phyloP scores from a whole-genome alignment of 2,113 vertebrate species.

The Xiphophorus hellerii region DNA sequence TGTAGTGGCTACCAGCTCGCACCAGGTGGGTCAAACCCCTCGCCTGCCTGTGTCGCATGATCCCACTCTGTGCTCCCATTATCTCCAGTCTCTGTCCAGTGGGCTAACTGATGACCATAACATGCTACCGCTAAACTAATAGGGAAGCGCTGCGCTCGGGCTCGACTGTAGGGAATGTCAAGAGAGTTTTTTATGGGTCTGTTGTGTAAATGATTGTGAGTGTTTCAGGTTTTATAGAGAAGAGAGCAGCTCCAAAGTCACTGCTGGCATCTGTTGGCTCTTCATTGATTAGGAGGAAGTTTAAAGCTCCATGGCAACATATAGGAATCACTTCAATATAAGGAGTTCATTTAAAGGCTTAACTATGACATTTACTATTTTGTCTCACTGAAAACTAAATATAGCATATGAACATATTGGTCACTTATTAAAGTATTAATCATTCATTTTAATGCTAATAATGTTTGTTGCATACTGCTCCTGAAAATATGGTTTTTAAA shows the following conservation, averaged over 20 bases:
- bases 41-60: constrained; percentile 61
- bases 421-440: too few relatives aligned
- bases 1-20: constrained; percentile 74
- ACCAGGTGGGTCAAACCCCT: constrained; percentile 68
- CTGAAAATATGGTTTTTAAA: too few relatives aligned
- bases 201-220: constrained; percentile 63
- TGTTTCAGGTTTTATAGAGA: constrained; percentile 55
- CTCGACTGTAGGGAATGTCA: constrained; percentile 47
- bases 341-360: too few relatives aligned
- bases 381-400: too few relatives aligned
- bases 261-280: constrained; percentile 38
- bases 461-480: too few relatives aligned
- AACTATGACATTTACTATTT: too few relatives aligned
- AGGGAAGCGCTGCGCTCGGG: constrained; percentile 23
- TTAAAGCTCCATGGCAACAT: neutral
- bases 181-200: constrained; percentile 56
- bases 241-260: constrained; percentile 32
- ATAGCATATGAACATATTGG: too few relatives aligned
- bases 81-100: constrained; percentile 54
- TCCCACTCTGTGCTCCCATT: constrained; percentile 65
- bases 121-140: constrained; percentile 58
- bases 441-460: too few relatives aligned
- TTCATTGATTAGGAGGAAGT: constrained; percentile 14
- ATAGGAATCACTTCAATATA: neutral
- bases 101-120: constrained; percentile 60